Evolutionary conservation across 2,113 vertebrate species (phyloP), one percentile per base, ranked within the genome.

Genomic region (Tenebrosternarchus preto): DNA sequence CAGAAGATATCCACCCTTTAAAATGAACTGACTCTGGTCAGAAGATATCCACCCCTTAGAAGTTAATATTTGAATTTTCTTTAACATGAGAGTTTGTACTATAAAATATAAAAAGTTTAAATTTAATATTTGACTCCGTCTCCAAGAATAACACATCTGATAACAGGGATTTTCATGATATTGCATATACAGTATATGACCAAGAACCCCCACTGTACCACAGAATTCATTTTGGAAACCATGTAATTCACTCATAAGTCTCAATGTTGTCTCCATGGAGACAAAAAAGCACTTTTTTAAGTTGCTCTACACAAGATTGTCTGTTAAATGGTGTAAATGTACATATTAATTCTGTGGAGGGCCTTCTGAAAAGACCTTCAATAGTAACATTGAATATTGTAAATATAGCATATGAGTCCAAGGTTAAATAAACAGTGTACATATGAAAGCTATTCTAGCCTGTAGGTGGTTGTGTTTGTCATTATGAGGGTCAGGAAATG

Each of bases 141-240:
- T 36, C 64, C 64, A 68, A 68, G 33, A 39, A 39, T 12, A 68
- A 68, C 33, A 39, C 33, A 68, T 39, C 20, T 68, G 31, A 39
- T 36, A 68, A 15, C 19, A 68, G 4, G 31, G n/a, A 68, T 68
- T 39, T 22, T 20, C 8, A 22, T 11, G 17, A 68, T 22, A n/a
- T 68, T 68, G 64, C 64, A n/a, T 20, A 36, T 19, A 36, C 36
- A 36, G 8, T 12, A 67, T 29, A 36, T 36, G 19, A 67, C 33
- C 17, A 27, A n/a, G 7, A 64, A 16, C 15, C 15, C 16, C 25
- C 63, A 31, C 12, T 66, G 19, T 22, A 36, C 64, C 20, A 68
- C 6, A 67, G 64, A n/a, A 67, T 6, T 16, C 25, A n/a, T 68
- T n/a, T 39, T 68, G 64, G 64, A 39, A 68, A 68, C 31, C 33